Conservation (phyloP, 2,797 vertebrate genomes). For the Cottoperca gobio region DNA sequence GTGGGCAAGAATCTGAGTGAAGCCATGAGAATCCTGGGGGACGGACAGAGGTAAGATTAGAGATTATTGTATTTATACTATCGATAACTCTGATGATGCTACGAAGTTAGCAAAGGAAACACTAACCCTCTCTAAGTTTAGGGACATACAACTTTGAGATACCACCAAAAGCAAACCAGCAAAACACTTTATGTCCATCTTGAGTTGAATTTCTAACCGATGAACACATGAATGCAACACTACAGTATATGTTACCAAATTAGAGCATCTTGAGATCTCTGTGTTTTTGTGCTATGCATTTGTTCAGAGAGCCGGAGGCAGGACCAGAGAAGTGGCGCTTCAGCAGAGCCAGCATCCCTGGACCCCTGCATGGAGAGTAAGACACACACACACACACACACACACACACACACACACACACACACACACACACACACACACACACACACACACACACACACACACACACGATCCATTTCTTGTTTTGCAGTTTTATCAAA, state of each 20-base stretch:
- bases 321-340: constrained; percentile 82
- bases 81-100: background rate
- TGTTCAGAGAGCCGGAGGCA: constrained; percentile 66
- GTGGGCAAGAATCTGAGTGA: constrained; percentile 95
- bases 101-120: background rate
- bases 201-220: background rate
- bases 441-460: too few relatives aligned
- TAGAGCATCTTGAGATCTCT: background rate
- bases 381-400: constrained; percentile 45
- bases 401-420: constrained; percentile 26
- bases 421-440: background rate
- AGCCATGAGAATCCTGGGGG: constrained; percentile 93
- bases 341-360: constrained; percentile 90
- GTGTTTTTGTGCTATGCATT: constrained; percentile 33
- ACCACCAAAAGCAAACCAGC: background rate
- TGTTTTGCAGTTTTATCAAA: too few relatives aligned
- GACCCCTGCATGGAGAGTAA: constrained; percentile 95
- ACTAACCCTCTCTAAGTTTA: too few relatives aligned
- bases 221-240: background rate
- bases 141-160: background rate
- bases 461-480: too few relatives aligned
- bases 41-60: constrained; percentile 85
- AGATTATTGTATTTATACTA: background rate
- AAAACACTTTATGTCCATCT: background rate
- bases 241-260: background rate